phyloP scores from a whole-genome alignment of 2,888 invertebrate genomes.

The Andrena haemorrhoa region DNA sequence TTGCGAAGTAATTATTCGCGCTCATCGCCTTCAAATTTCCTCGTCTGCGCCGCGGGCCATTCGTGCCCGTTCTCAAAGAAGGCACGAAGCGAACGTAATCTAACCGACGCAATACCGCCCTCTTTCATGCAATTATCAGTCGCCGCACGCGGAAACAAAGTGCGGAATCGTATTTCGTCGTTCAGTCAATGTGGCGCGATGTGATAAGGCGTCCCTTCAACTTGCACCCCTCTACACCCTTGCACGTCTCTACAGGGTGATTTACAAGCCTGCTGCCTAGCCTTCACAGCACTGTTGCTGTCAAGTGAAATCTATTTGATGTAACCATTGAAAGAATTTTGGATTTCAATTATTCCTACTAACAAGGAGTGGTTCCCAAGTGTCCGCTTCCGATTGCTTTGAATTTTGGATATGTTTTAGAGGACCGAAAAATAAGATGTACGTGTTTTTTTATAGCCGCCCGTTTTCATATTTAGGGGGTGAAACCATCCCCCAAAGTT shows the following conservation, averaged over 20 bases:
- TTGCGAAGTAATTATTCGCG: conserved; percentile 67
- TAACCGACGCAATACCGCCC: conserved; percentile 55
- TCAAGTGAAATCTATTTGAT: background rate
- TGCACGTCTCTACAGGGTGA: conserved; percentile 51
- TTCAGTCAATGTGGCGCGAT: conserved; percentile 79
- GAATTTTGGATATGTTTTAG: too few relatives aligned
- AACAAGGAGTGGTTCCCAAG: too few relatives aligned
- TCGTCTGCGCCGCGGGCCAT: conserved; percentile 60
- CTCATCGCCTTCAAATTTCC: conserved; percentile 67
- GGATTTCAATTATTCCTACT: background rate
- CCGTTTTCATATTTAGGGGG: too few relatives aligned
- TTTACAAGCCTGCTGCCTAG: conserved; percentile 24
- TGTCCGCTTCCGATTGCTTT: too few relatives aligned
- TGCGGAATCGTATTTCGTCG: conserved; percentile 81
- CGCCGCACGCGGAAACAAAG: conserved; percentile 77
- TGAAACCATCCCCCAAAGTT: too few relatives aligned
- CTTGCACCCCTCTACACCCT: conserved; percentile 24
- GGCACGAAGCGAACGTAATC: conserved; percentile 63
- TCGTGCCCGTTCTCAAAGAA: conserved; percentile 65
- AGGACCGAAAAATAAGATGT: too few relatives aligned
- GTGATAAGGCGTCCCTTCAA: conserved; percentile 76
- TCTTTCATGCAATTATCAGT: conserved; percentile 77
- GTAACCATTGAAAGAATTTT: background rate
- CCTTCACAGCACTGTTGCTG: background rate
- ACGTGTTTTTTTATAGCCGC: too few relatives aligned